Evolutionary conservation across 1,140 invertebrate genomes (phyloP).

Genomic region (Zophobas morio): DNA sequence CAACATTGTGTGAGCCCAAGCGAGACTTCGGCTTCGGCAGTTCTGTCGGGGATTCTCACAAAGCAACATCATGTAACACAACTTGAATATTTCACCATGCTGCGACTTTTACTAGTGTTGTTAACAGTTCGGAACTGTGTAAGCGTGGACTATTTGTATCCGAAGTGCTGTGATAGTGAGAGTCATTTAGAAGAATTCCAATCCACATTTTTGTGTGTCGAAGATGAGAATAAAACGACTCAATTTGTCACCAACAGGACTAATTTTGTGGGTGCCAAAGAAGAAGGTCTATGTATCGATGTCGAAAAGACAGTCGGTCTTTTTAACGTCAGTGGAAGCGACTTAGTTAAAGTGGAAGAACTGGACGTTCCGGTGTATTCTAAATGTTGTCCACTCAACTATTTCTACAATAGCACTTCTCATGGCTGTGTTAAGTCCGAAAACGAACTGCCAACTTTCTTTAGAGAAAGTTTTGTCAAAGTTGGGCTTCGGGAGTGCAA

Average conservation of each 20-base stretch:
- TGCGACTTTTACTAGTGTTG: slow-evolving; percentile 16
- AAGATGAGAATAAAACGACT: slow-evolving; percentile 1
- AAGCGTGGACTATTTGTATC: background rate
- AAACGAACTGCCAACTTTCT: slow-evolving; percentile 31
- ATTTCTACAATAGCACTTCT: slow-evolving; percentile 50
- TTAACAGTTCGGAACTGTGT: slow-evolving; percentile 8
- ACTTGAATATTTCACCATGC: slow-evolving; percentile 1
- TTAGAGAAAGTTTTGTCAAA: slow-evolving; percentile 47
- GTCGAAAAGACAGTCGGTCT: slow-evolving; percentile 8
- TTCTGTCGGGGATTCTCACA: slow-evolving; percentile 15
- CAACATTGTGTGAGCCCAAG: slow-evolving; percentile 18
- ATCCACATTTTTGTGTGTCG: background rate
- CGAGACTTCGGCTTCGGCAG: background rate
- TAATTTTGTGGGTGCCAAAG: background rate
- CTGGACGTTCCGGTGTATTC: slow-evolving; percentile 46
- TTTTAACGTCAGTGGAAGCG: background rate
- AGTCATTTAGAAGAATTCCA: slow-evolving; percentile 12
- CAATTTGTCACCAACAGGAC: background rate
- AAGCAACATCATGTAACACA: slow-evolving; percentile 27
- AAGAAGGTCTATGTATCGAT: slow-evolving; percentile 1
- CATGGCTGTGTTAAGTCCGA: slow-evolving; percentile 51
- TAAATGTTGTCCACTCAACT: slow-evolving; percentile 59
- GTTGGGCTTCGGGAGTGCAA: slow-evolving; percentile 56
- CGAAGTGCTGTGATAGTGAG: slow-evolving; percentile 31
- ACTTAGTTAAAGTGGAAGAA: slow-evolving; percentile 3